phyloP scores from a whole-genome alignment of 2,888 invertebrate genomes.

The Diadromus collaris region DNA sequence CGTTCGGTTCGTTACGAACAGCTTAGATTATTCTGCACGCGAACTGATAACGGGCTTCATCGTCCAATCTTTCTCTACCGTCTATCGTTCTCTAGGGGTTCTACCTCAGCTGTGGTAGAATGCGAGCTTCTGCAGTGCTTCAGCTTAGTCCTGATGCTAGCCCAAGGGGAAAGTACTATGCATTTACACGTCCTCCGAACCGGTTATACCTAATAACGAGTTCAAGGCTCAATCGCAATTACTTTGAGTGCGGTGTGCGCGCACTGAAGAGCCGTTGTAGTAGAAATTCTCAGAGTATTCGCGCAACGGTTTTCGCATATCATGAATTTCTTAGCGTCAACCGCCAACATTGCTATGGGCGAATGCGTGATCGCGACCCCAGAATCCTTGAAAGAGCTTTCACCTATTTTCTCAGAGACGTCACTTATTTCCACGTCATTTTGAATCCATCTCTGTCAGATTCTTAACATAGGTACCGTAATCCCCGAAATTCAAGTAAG shows the following conservation, averaged over 20 bases:
- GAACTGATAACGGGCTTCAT: not conserved
- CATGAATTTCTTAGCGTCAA: slow-evolving; percentile 43
- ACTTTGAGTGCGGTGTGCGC: slow-evolving; percentile 54
- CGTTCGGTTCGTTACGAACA: not conserved
- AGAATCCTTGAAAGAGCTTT: slow-evolving; percentile 40
- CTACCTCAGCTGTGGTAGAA: not conserved
- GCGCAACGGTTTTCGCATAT: slow-evolving; percentile 34
- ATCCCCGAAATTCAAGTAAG: not conserved
- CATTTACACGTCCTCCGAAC: slow-evolving; percentile 31
- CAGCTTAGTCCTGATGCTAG: not conserved
- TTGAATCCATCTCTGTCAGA: slow-evolving; percentile 31
- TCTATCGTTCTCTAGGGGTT: not conserved
- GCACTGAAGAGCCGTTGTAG: slow-evolving; percentile 38
- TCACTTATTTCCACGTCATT: slow-evolving; percentile 39
- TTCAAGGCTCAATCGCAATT: slow-evolving; percentile 69
- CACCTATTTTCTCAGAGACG: slow-evolving; percentile 38
- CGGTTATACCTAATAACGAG: slow-evolving; percentile 59
- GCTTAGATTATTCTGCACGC: not conserved
- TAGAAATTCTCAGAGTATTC: slow-evolving; percentile 31
- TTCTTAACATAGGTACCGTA: slow-evolving; percentile 11
- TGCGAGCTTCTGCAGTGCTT: not conserved
- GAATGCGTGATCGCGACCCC: slow-evolving; percentile 26
- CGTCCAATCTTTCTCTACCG: not conserved
- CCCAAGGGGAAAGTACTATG: slow-evolving; percentile 11
- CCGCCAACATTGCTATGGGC: not conserved